Evolutionary conservation across 1,140 invertebrate species (phyloP).

Genomic region (Zaprionus tsacasi): DNA sequence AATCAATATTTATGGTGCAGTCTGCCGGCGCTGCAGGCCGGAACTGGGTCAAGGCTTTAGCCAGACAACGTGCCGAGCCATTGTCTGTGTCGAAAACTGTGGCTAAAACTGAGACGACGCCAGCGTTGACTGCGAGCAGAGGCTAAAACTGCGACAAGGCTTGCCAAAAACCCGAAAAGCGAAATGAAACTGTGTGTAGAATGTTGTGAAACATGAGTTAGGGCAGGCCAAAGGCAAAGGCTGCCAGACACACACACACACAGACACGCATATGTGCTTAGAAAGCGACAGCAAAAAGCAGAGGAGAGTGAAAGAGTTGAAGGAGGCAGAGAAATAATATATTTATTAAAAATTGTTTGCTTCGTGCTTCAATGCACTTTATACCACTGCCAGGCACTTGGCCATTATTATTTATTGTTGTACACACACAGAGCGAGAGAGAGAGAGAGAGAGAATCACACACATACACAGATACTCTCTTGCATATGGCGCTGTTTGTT

Average conservation of each 20-base stretch:
- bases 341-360: constrained; percentile 72
- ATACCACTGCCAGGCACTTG: constrained; percentile 25
- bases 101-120: not conserved
- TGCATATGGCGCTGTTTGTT: constrained; percentile 7
- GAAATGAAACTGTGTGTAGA: constrained; percentile 46
- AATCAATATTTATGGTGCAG: constrained; percentile 67
- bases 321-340: constrained; percentile 51
- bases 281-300: constrained; percentile 25
- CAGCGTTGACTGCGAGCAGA: not conserved
- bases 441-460: constrained; percentile 4
- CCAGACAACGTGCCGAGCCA: constrained; percentile 15
- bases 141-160: not conserved
- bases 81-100: constrained; percentile 26
- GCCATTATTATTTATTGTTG: constrained; percentile 61
- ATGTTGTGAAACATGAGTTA: constrained; percentile 30
- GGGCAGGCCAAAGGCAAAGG: constrained; percentile 1
- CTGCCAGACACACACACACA: not conserved
- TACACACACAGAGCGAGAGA: not conserved
- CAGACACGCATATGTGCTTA: constrained; percentile 28
- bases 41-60: constrained; percentile 58
- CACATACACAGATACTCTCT: not conserved
- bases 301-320: constrained; percentile 1
- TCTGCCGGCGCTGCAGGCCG: constrained; percentile 10
- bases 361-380: constrained; percentile 51
- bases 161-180: constrained; percentile 37